Base-by-base conservation (phyloP, 2,888 invertebrate species). In the Macrosiphum euphorbiae region DNA sequence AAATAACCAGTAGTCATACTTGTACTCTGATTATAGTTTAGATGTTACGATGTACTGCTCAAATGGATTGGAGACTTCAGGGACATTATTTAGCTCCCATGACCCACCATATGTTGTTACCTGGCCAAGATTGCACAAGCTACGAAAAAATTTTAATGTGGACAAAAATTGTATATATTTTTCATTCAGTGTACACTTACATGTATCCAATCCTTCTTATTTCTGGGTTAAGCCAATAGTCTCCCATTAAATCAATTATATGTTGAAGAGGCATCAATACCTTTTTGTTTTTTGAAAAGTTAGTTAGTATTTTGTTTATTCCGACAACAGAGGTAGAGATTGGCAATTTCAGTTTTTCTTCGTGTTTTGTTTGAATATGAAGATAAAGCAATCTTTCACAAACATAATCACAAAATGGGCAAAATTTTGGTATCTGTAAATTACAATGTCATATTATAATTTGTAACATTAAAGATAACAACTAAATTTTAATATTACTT, bases 1-100 rank as follows among this genome's bases (percentile, higher is more conserved):
- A 44, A 41, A 26, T 44, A 44, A 44, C 85, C 85, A 85, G 13
- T 85, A 44, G 78, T 78, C 78, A 85, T 44, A 85, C 28, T 85
- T 85, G 44, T 28, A 85, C 11, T 41, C 44, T 28, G 44, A 4
- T 28, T 13, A 44, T 44, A 8, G 78, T 35, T 78, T 35, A 78
- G 78, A 24, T 35, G 20, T 20, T 7, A 88, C 24, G 20, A 52
- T 87, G 20, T n/a, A 88, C 52, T 88, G 87, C 50, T 50, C 87
- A 52, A 88, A 88, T 88, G 87, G 87, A 88, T 88, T 88, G n/a
- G 87, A 28, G n/a, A n/a, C 50, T 13, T 88, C 87, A 35, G n/a
- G 20, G 20, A 88, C 87, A 88, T 88, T 7, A 20, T n/a, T n/a
- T 88, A 88, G 20, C 50, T 88, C 52, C 87, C 50, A 88, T 35